These are phyloP conservation scores for Spondyliosoma cantharus DNA, from an alignment of 2,797 vertebrate genomes.

Conservation along the genomic window DNA sequence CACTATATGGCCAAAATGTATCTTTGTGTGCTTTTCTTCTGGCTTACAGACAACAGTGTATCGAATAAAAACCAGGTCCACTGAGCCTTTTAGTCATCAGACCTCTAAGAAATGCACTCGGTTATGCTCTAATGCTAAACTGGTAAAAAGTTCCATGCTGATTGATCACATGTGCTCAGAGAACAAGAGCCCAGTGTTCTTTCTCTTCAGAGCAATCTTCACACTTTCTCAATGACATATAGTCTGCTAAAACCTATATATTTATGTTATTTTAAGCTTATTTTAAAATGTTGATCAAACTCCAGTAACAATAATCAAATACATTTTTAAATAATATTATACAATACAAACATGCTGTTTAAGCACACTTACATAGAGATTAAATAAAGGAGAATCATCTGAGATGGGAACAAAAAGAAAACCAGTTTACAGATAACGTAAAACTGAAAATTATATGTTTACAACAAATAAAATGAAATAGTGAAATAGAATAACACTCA, in stretches of 20 bases:
- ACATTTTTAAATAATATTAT: no score
- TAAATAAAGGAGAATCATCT: neutral
- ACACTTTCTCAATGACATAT: neutral
- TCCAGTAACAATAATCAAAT: no score
- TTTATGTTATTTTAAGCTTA: neutral
- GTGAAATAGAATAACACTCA: neutral
- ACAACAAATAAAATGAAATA: neutral
- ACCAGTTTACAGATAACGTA: neutral
- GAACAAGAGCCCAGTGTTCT: neutral
- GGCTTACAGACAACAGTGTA: neutral
- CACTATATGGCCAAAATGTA: slow-evolving; percentile 28
- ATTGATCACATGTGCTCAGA: neutral
- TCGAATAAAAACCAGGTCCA: neutral
- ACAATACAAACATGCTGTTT: neutral
- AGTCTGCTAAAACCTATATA: neutral
- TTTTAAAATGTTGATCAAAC: neutral
- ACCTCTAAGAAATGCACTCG: neutral
- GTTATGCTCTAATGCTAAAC: neutral
- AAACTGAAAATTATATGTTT: neutral
- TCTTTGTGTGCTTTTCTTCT: neutral
- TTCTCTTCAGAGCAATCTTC: neutral
- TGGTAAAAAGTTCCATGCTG: neutral
- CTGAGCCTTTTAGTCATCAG: neutral
- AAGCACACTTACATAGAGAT: neutral
- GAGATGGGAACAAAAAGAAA: neutral